Percentiles rank a stretch among this genome's conserved stretches.
These are phyloP conservation scores for Copidosoma floridanum DNA, from an alignment of 1,140 invertebrate genomes.

Conservation along the genomic window DNA sequence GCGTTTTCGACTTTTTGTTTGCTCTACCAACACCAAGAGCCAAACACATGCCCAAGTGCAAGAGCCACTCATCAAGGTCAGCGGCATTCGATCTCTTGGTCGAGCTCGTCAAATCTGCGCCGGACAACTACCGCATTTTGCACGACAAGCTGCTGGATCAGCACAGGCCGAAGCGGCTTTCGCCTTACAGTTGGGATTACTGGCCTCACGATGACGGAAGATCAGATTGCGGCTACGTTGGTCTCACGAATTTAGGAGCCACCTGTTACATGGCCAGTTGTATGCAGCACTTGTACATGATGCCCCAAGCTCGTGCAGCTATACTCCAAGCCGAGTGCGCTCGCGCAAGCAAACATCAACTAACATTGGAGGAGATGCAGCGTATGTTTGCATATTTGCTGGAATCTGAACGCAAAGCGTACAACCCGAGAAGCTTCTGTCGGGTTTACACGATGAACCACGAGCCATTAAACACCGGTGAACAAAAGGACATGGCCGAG, in stretches of 20 bases:
- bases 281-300: slow-evolving; percentile 96
- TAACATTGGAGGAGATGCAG: slow-evolving; percentile 83
- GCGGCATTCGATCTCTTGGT: slow-evolving; percentile 88
- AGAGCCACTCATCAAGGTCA: slow-evolving; percentile 82
- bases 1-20: slow-evolving; percentile 86
- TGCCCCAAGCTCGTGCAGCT: slow-evolving; percentile 83
- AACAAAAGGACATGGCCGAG: slow-evolving; percentile 98
- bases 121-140: slow-evolving; percentile 82
- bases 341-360: slow-evolving; percentile 72
- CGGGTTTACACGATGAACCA: slow-evolving; percentile 97
- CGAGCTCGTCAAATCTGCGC: slow-evolving; percentile 78
- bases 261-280: slow-evolving; percentile 97
- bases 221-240: slow-evolving; percentile 91
- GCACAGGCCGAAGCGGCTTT: slow-evolving; percentile 80
- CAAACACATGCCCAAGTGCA: slow-evolving; percentile 87
- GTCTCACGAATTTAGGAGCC: slow-evolving; percentile 89
- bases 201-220: slow-evolving; percentile 94
- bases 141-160: slow-evolving; percentile 81
- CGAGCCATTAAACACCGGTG: slow-evolving; percentile 91
- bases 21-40: slow-evolving; percentile 82
- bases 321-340: slow-evolving; percentile 71
- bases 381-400: slow-evolving; percentile 93
- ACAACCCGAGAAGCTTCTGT: slow-evolving; percentile 92
- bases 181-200: slow-evolving; percentile 92
- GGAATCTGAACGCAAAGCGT: slow-evolving; percentile 92